Conservation (phyloP, 2,797 vertebrate genomes). For the Sebastes kiyomatsui region DNA sequence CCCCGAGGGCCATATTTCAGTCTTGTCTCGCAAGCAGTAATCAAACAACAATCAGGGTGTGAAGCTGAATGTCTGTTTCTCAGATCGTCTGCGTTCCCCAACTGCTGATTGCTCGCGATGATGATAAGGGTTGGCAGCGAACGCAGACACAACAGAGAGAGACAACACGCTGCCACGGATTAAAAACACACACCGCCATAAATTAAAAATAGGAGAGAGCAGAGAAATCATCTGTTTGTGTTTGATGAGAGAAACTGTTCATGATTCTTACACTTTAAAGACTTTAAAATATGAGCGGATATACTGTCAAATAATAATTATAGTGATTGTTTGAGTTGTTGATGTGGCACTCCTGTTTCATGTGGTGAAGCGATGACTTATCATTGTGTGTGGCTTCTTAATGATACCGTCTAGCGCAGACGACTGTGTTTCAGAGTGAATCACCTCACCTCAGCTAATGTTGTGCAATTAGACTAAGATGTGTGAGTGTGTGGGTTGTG, state of each 20-base stretch:
- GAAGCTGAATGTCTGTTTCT: conserved; percentile 52
- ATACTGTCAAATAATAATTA: not conserved
- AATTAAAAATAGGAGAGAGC: not conserved
- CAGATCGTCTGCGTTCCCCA: conserved; percentile 40
- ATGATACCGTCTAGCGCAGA: conserved; percentile 62
- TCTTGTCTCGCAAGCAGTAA: conserved; percentile 61
- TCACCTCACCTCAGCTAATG: conserved; percentile 52
- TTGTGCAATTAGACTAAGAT: conserved; percentile 35
- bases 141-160: conserved; percentile 36
- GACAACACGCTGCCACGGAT: conserved; percentile 4
- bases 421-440: conserved; percentile 50
- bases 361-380: conserved; percentile 27
- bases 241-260: not conserved
- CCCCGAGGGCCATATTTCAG: conserved; percentile 40
- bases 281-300: not conserved
- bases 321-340: conserved; percentile 9
- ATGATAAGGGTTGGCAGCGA: conserved; percentile 49
- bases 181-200: not conserved
- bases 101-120: conserved; percentile 51
- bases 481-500: not conserved
- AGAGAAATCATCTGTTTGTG: not conserved
- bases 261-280: not conserved
- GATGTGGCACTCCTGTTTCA: conserved; percentile 17
- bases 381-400: conserved; percentile 46
- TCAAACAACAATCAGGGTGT: conserved; percentile 53